Conservation (phyloP, 2,113 vertebrate species). For the Anarhynchus alexandrinus region DNA sequence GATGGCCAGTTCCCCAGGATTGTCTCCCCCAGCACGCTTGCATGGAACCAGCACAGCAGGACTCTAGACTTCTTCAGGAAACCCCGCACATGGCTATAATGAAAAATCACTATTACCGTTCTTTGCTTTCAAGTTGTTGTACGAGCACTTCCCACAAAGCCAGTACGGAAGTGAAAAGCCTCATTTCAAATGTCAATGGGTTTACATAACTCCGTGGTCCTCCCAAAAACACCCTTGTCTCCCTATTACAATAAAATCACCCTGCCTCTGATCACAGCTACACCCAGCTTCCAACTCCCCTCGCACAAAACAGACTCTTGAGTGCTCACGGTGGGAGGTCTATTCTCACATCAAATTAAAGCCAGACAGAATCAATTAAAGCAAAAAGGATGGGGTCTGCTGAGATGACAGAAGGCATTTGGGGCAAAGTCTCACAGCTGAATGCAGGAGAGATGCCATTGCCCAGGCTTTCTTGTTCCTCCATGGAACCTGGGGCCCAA, state of each 20-base stretch:
- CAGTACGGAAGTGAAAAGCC: not conserved
- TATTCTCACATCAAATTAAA: conserved; percentile 53
- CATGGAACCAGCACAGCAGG: not conserved
- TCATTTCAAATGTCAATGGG: not conserved
- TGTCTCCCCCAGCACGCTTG: not conserved
- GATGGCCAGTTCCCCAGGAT: not conserved
- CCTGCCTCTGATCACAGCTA: not conserved
- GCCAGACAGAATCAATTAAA: conserved; percentile 68
- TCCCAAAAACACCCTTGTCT: not conserved
- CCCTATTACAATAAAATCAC: not conserved
- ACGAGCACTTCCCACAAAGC: not conserved
- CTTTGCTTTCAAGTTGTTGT: not conserved
- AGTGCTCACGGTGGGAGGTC: conserved; percentile 50
- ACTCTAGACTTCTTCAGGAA: not conserved
- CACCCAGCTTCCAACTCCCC: not conserved
- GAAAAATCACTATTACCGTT: not conserved
- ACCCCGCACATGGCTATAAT: fast-evolving
- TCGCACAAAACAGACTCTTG: not conserved
- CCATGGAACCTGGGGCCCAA: not conserved
- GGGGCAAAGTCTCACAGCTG: not conserved
- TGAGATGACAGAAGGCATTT: conserved; percentile 22
- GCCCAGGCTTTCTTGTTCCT: not conserved
- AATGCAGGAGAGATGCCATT: not conserved
- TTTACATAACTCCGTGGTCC: not conserved
- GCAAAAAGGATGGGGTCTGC: conserved; percentile 53